phyloP scores from a whole-genome alignment of 2,888 invertebrate genomes.

The Eupithecia subfuscata region DNA sequence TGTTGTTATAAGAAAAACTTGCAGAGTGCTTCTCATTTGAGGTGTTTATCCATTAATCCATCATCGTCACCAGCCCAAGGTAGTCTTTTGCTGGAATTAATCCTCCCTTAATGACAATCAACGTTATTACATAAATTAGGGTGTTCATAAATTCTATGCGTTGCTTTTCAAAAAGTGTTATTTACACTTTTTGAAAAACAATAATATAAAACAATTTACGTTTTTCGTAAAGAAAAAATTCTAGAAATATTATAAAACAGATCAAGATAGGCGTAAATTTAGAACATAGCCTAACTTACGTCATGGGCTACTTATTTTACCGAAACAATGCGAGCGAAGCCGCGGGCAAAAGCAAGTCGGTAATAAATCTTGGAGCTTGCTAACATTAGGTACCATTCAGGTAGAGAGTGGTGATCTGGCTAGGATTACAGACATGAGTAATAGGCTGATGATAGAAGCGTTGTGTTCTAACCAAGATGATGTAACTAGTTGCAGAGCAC shows the following conservation, averaged over 20 bases:
- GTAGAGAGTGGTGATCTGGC: neutral
- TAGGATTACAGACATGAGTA: neutral
- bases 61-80: neutral
- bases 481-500: slow-evolving; percentile 2
- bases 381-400: neutral
- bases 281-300: no score
- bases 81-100: neutral
- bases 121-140: neutral
- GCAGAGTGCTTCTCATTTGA: neutral
- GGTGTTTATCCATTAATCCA: no score
- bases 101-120: neutral
- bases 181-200: no score
- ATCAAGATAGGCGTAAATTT: no score
- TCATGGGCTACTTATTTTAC: no score
- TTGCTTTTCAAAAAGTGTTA: no score
- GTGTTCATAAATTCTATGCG: neutral
- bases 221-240: no score
- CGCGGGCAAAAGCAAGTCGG: neutral
- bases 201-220: no score
- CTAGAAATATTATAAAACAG: no score
- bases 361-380: neutral
- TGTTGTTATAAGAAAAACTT: neutral
- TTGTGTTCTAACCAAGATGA: neutral
- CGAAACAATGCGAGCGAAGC: neutral
- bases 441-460: neutral